A percentile compares a stretch with the other conserved stretches of the same genome.
Conservation (phyloP, 2,888 invertebrate genomes). For the Copidosoma aretas region DNA sequence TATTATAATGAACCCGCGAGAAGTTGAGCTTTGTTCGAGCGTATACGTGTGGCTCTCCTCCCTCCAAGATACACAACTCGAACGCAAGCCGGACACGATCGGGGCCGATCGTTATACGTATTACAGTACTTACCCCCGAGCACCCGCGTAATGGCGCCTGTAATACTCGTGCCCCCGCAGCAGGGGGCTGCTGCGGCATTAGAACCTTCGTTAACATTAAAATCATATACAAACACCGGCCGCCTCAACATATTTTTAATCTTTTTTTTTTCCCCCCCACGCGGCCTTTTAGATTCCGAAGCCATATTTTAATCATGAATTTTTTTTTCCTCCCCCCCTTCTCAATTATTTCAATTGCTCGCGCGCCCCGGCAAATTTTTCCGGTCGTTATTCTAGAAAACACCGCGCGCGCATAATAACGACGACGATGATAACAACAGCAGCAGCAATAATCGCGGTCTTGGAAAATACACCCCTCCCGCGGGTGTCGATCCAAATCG, state of each 20-base stretch:
- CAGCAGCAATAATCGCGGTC: too few species aligned
- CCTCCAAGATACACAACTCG: neutral
- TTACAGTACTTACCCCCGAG: neutral
- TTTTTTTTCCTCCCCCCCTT: too few species aligned
- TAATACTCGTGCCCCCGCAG: neutral
- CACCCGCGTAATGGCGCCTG: constrained; percentile 11
- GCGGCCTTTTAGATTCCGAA: too few species aligned
- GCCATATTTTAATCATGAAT: neutral
- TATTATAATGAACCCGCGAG: constrained; percentile 4
- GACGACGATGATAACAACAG: too few species aligned
- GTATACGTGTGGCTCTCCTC: neutral
- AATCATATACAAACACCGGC: constrained; percentile 4
- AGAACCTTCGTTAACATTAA: constrained; percentile 15
- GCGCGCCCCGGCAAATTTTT: too few species aligned
- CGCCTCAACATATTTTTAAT: neutral
- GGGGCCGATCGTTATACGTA: constrained; percentile 21
- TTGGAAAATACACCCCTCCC: too few species aligned
- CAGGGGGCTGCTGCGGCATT: neutral
- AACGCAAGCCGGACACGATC: constrained; percentile 8
- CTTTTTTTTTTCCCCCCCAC: neutral
- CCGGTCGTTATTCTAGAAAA: too few species aligned
- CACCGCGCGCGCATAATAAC: too few species aligned
- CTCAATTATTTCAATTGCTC: too few species aligned
- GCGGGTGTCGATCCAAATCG: too few species aligned
- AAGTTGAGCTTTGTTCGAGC: neutral